Evolutionary conservation across 2,888 invertebrate genomes (phyloP).

Genomic region (Ferrisia virgata): DNA sequence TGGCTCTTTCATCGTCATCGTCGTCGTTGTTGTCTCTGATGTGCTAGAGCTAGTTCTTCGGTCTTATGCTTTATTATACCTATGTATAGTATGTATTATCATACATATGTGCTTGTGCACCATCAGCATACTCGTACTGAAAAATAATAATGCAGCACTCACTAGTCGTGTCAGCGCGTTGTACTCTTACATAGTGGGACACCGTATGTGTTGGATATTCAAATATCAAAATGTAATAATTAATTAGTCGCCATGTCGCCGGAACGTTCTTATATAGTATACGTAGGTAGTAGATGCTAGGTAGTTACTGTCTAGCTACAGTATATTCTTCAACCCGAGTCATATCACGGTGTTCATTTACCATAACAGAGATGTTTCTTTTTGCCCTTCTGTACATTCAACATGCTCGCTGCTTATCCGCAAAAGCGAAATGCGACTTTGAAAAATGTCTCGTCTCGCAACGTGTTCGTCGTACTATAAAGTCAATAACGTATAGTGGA

Average conservation of each 20-base stretch:
- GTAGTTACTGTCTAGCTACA: no score
- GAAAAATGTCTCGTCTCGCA: neutral
- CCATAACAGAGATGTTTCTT: neutral
- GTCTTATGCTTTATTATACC: no score
- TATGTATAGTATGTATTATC: no score
- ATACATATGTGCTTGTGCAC: neutral
- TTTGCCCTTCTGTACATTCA: neutral
- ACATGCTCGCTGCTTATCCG: neutral
- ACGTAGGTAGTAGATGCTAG: no score
- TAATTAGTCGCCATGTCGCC: neutral
- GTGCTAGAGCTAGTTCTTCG: no score
- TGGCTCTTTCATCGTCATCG: neutral
- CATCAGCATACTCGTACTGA: no score
- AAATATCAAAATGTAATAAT: conserved; percentile 28
- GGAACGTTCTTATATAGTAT: no score
- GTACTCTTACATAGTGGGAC: neutral
- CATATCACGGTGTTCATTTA: neutral
- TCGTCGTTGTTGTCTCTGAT: neutral
- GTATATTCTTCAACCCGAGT: no score
- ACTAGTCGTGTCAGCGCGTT: neutral
- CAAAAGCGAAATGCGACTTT: neutral
- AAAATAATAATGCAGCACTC: no score
- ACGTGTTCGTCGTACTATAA: neutral
- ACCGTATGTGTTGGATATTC: neutral
- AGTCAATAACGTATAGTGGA: conserved; percentile 1